Evolutionary conservation across 2,888 invertebrate species (phyloP), one percentile per base, ranked within the genome.

Genomic region (Cartodere bifasciata): DNA sequence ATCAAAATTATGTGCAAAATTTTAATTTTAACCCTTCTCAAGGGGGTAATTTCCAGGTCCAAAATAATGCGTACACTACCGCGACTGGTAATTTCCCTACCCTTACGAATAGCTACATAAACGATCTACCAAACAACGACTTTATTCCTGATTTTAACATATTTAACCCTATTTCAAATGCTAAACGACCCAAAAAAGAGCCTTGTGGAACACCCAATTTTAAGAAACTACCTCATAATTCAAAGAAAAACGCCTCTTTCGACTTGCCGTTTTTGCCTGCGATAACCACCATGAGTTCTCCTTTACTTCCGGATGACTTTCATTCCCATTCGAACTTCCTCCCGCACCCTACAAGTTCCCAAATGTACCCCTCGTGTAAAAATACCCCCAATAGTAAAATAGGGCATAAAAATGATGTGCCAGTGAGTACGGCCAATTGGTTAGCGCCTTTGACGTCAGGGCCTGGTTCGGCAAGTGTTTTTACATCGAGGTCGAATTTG

Each of bases 291-390:
- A 56, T 59, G 13, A 58, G 55, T 42, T 60, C 60, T 1, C 60
- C 60, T 2, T 49, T 60, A 34, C 46, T 61, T 30, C 58, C 58
- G 1, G 62, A 62, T 31, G 62, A 61, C 45, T 61, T 60, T 32
- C 58, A 58, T 38, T 38, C 52, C 3, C 56, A 57, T 41, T 40
- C 52, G 1, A 53, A 50, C 28, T 58, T 57, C 37, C 40, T 60
- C 15, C 50, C 57, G 10, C 55, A 57, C 4, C 47, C 56, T 15
- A 43, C 48, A 24, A 47, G 49, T 5, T 43, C 54, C 4, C 51
- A 49, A 29, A 35, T 54, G 15, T 60, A 57, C 41, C 43, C 55
- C n/a, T n/a, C n/a, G n/a, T 56, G 56, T 31, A 59, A 60, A 42
- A 59, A 56, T 45, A 50, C 57, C 0, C 40, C 59, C 23, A 42